Evolutionary conservation across 23 tunicate species (phyloP).

Genomic region (Botrylloides violaceus): DNA sequence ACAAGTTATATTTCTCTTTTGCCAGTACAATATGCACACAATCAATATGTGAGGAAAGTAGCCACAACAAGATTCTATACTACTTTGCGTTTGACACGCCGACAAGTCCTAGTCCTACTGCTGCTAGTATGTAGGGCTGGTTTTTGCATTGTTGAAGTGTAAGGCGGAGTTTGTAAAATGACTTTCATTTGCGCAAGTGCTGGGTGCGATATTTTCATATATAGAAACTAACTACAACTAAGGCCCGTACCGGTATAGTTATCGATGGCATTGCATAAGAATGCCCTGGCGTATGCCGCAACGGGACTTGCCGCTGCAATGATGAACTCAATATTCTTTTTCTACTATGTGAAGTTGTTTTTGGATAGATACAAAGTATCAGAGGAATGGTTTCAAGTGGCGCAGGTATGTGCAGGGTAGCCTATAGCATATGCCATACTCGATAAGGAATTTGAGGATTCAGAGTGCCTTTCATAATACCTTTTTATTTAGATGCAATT

Average conservation of each 20-base stretch:
- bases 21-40: no score
- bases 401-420: conserved; percentile 43
- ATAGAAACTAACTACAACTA: no score
- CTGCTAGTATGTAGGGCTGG: no score
- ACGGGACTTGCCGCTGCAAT: conserved; percentile 57
- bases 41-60: no score
- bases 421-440: neutral
- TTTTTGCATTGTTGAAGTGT: no score
- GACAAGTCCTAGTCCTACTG: no score
- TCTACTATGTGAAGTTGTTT: conserved; percentile 84
- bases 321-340: conserved; percentile 84
- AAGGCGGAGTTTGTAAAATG: no score
- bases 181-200: no score
- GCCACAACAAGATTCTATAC: no score
- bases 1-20: no score
- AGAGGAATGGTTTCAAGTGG: conserved; percentile 74
- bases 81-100: no score
- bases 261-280: conserved; percentile 27
- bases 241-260: neutral
- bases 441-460: no score
- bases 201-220: neutral
- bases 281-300: conserved; percentile 83
- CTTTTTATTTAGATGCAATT: neutral
- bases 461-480: neutral
- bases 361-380: conserved; percentile 55